Percentiles rank a stretch among this genome's conserved stretches.
phyloP scores from a whole-genome alignment of 2,888 invertebrate genomes.

The Andrena dorsata region DNA sequence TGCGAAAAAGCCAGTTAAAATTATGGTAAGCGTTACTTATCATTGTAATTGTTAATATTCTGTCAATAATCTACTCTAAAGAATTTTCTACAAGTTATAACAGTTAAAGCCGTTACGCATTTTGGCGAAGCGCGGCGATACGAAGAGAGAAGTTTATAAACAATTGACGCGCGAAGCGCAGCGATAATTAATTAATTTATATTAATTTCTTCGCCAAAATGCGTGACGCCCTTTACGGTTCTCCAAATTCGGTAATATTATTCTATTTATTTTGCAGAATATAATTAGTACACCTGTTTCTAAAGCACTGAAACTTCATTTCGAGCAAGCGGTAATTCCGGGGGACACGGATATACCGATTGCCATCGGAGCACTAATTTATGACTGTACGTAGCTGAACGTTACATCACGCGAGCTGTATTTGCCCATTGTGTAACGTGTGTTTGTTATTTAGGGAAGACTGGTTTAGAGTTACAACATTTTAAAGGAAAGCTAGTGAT shows the following conservation, averaged over 20 bases:
- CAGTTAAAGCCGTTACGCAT: too few species aligned
- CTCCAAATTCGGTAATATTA: too few species aligned
- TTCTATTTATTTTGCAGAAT: constrained; percentile 81
- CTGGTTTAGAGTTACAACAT: constrained; percentile 86
- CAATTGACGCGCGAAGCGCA: too few species aligned
- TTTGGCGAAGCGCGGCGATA: too few species aligned
- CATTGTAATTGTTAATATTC: not conserved
- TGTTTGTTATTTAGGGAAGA: constrained; percentile 86
- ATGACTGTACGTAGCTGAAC: constrained; percentile 87
- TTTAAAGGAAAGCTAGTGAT: constrained; percentile 87
- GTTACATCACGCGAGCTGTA: not conserved
- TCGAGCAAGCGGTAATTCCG: constrained; percentile 88
- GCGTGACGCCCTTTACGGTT: too few species aligned
- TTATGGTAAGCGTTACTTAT: constrained; percentile 86
- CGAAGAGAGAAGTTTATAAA: too few species aligned
- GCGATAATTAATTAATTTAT: too few species aligned
- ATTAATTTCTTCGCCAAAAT: too few species aligned
- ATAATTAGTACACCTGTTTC: constrained; percentile 88
- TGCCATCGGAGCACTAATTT: constrained; percentile 89
- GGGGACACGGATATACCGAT: constrained; percentile 88
- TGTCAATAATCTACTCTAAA: too few species aligned
- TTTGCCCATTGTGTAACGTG: not conserved
- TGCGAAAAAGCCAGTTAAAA: constrained; percentile 88
- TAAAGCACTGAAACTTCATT: constrained; percentile 89
- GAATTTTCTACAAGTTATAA: too few species aligned